Percentiles rank a stretch among this genome's conserved stretches.
Evolutionary conservation across 2,797 vertebrate species (phyloP).

Genomic region (Clangula hyemalis): DNA sequence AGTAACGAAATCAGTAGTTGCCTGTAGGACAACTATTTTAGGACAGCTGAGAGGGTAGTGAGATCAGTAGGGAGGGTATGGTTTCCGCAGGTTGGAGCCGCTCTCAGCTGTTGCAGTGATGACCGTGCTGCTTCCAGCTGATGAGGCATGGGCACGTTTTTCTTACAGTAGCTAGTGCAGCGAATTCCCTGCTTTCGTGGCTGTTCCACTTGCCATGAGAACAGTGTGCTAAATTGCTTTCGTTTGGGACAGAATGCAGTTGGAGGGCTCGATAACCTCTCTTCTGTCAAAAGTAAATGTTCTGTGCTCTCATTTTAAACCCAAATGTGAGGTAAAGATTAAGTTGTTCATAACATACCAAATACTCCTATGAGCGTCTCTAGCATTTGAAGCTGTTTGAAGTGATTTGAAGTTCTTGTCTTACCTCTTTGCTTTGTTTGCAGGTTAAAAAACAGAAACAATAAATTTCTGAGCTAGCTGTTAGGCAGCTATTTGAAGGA

Average conservation of each 20-base stretch:
- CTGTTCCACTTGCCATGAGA: not conserved
- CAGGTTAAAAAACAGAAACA: not conserved
- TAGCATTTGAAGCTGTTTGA: not conserved
- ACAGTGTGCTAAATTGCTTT: not conserved
- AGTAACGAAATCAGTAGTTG: not conserved
- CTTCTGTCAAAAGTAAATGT: not conserved
- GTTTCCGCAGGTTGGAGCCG: not conserved
- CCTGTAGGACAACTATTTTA: not conserved
- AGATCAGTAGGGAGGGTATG: not conserved
- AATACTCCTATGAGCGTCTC: not conserved
- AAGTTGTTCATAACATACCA: rapidly evolving
- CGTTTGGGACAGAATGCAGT: not conserved
- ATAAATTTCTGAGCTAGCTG: not conserved
- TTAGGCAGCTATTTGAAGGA: not conserved
- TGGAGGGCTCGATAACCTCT: not conserved
- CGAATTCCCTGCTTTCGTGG: not conserved
- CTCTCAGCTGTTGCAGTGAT: not conserved
- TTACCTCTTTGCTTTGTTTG: not conserved
- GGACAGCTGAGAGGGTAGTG: not conserved
- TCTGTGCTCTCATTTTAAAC: not conserved
- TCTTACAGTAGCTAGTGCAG: not conserved
- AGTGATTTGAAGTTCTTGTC: not conserved
- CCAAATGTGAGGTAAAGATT: not conserved
- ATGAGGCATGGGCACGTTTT: not conserved
- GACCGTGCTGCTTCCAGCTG: not conserved